phyloP scores from a whole-genome alignment of 53 echinoderm and acorn worm species.

The Actinopyga echinites region DNA sequence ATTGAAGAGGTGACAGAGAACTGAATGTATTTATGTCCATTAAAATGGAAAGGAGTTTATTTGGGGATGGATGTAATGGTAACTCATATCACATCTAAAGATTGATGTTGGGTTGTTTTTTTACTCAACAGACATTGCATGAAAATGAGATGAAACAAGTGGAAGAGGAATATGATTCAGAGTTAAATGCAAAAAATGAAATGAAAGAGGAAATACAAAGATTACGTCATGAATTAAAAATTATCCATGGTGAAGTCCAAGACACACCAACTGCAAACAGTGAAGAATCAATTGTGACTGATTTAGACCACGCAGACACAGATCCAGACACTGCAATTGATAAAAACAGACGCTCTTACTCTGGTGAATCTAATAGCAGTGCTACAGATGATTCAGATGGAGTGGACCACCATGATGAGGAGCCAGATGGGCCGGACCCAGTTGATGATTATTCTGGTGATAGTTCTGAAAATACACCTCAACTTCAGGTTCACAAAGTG shows the following conservation, averaged over 20 bases:
- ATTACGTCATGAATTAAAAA: conserved; percentile 6
- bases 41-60: too few species aligned
- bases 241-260: too few species aligned
- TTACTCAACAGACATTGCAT: neutral
- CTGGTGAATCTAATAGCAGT: conserved; percentile 63
- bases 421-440: neutral
- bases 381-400: conserved; percentile 54
- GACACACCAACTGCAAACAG: neutral
- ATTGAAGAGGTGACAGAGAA: too few species aligned
- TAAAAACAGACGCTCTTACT: conserved; percentile 55
- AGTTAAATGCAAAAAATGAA: neutral
- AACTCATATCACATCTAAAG: too few species aligned
- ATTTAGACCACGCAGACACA: conserved; percentile 14
- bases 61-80: too few species aligned
- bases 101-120: too few species aligned
- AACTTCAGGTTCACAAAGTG: neutral
- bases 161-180: neutral
- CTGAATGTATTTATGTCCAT: too few species aligned
- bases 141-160: neutral
- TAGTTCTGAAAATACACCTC: conserved; percentile 27
- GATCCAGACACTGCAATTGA: conserved; percentile 5
- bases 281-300: conserved; percentile 6
- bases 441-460: conserved; percentile 6
- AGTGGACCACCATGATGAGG: conserved; percentile 3
- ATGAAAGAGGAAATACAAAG: neutral